These are phyloP conservation scores for Proctacanthus coquilletti DNA, from an alignment of 1,140 invertebrate genomes.

Conservation along the genomic window DNA sequence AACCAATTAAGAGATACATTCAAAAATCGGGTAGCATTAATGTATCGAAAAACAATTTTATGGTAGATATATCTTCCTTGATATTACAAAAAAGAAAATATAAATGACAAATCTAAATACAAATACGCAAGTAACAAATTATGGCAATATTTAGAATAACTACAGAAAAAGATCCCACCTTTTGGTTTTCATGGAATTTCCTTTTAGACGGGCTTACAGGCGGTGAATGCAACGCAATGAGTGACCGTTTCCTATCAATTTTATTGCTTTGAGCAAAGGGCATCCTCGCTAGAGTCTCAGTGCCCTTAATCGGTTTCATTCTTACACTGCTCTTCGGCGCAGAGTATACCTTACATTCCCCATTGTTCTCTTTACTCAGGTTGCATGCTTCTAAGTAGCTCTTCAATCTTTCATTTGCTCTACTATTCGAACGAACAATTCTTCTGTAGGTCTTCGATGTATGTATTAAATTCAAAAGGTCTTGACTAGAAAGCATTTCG, in stretches of 20 bases:
- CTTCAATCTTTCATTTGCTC: neutral
- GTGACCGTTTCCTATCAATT: neutral
- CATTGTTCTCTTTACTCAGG: neutral
- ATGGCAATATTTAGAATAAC: no score
- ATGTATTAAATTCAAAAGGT: neutral
- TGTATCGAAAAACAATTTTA: no score
- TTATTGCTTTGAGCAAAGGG: neutral
- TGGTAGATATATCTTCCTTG: neutral
- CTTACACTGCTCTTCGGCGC: neutral
- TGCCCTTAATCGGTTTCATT: neutral
- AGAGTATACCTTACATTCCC: neutral
- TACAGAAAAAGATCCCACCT: no score
- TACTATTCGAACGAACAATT: neutral
- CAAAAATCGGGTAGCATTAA: no score
- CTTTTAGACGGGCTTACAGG: neutral
- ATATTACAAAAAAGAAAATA: neutral
- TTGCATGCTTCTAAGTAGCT: neutral
- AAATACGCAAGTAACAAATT: neutral
- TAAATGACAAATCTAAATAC: neutral
- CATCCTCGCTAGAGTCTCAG: neutral
- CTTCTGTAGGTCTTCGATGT: neutral
- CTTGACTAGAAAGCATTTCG: neutral
- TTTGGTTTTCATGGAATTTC: constrained; percentile 1
- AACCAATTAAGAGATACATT: no score
- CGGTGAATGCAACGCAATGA: neutral